Conservation (phyloP, 92 coral and sea anemone species). For the Porites rus region DNA sequence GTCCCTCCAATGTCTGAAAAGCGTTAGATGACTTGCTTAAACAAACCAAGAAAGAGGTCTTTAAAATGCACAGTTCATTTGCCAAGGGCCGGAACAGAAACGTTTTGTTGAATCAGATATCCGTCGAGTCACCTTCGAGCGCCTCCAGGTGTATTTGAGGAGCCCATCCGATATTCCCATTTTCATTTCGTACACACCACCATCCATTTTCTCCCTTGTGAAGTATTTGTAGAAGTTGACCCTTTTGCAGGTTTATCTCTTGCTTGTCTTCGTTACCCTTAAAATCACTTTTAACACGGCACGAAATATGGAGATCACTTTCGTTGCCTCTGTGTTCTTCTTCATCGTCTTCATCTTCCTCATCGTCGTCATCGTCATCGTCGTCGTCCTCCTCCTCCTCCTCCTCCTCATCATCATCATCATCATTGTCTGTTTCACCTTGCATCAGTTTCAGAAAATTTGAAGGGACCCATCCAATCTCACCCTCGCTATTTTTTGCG, state of each 20-base stretch:
- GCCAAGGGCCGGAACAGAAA: neutral
- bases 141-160: constrained; percentile 47
- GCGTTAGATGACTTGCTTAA: too few species aligned
- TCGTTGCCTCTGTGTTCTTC: neutral
- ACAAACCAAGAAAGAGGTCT: too few species aligned
- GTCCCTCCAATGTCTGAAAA: too few species aligned
- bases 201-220: constrained; percentile 56
- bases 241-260: constrained; percentile 38
- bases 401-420: neutral
- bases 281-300: constrained; percentile 43
- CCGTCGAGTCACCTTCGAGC: constrained; percentile 1
- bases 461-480: too few species aligned
- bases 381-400: neutral
- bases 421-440: neutral
- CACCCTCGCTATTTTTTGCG: too few species aligned
- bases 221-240: constrained; percentile 21
- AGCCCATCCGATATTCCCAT: constrained; percentile 53
- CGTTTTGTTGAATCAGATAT: too few species aligned
- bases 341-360: neutral
- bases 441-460: too few species aligned
- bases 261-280: constrained; percentile 16
- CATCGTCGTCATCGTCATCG: neutral
- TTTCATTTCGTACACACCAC: constrained; percentile 49
- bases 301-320: neutral
- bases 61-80: neutral